Evolutionary conservation across 2,797 vertebrate species (phyloP).

Genomic region (Vireo griseus): DNA sequence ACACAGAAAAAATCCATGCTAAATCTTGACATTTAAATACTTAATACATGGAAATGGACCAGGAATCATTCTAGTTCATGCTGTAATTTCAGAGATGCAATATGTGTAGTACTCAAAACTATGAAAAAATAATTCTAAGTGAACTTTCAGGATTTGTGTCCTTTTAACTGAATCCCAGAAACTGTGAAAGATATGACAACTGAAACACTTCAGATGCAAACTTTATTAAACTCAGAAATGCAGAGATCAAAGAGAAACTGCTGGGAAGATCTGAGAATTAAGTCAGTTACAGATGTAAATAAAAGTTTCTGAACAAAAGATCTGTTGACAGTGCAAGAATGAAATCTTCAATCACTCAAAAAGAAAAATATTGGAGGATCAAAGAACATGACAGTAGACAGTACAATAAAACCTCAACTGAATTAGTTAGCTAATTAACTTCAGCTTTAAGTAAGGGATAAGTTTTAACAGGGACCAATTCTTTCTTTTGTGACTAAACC

Average conservation of each 20-base stretch:
- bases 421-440: constrained; percentile 3
- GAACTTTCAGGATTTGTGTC: neutral
- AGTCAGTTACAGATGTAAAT: constrained; percentile 14
- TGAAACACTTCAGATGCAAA: constrained; percentile 1
- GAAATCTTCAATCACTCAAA: neutral
- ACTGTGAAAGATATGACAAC: neutral
- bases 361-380: constrained; percentile 1
- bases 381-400: neutral
- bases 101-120: neutral
- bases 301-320: neutral
- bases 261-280: constrained; percentile 11
- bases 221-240: constrained; percentile 36
- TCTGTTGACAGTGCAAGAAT: constrained; percentile 11
- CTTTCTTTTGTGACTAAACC: neutral
- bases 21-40: neutral
- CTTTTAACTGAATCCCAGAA: neutral
- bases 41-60: neutral
- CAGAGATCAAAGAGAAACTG: constrained; percentile 28
- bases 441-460: neutral
- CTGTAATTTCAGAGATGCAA: neutral
- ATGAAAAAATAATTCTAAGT: neutral
- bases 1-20: neutral
- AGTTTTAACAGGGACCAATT: neutral
- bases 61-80: neutral
- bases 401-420: neutral